Percentiles rank a stretch among this genome's conserved stretches.
Evolutionary conservation across 2,113 vertebrate genomes (phyloP).

Genomic region (Alethe diademata): DNA sequence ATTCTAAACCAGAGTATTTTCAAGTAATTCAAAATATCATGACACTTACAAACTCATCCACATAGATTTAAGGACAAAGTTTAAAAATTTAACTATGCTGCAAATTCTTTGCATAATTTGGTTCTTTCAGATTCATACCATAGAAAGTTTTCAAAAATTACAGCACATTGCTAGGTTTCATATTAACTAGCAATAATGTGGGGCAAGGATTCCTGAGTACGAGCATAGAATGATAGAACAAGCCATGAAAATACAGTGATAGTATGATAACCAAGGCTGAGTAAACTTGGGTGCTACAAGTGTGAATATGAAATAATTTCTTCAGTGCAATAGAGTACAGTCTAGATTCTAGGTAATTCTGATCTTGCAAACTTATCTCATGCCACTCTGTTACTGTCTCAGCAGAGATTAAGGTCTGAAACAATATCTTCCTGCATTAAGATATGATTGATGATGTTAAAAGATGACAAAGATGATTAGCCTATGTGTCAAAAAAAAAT

Average conservation of each 20-base stretch:
- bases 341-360: not conserved
- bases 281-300: not conserved
- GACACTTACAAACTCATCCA: not conserved
- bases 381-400: not conserved
- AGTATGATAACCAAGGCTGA: not conserved
- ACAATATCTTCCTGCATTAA: not conserved
- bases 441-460: not conserved
- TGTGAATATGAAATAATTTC: not conserved
- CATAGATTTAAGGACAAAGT: not conserved
- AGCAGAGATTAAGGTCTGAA: not conserved
- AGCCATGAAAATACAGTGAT: not conserved
- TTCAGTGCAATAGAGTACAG: not conserved
- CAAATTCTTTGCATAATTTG: not conserved
- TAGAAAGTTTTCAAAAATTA: not conserved
- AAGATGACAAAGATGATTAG: not conserved
- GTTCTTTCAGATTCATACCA: not conserved
- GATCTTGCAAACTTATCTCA: not conserved
- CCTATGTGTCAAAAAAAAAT: not conserved
- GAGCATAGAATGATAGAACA: not conserved
- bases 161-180: not conserved
- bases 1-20: not conserved
- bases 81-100: not conserved
- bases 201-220: not conserved
- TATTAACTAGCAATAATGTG: not conserved
- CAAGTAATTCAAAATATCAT: not conserved